Evolutionary conservation across 2,888 invertebrate species (phyloP).

Genomic region (Amiota mariae): DNA sequence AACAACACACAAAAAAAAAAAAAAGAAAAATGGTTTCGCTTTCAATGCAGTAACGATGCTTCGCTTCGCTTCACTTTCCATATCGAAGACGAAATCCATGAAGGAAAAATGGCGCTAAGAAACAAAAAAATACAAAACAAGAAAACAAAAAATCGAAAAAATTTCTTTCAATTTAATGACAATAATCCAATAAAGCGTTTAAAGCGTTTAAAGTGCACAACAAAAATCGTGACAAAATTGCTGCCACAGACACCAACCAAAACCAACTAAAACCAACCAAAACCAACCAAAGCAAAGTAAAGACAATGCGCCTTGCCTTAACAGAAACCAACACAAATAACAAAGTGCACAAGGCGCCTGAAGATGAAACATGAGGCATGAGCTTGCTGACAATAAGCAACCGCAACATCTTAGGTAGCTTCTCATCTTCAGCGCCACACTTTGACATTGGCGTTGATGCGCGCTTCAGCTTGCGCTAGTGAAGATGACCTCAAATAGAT

Average conservation of each 20-base stretch:
- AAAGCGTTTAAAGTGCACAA: slow-evolving; percentile 45
- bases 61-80: slow-evolving; percentile 1
- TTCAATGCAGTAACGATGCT: neutral
- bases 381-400: slow-evolving; percentile 14
- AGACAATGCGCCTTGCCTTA: no score
- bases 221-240: slow-evolving; percentile 60
- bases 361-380: slow-evolving; percentile 1
- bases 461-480: neutral
- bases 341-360: neutral
- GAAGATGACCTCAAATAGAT: slow-evolving; percentile 26
- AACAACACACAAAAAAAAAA: neutral
- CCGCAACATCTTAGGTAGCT: neutral
- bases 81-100: neutral
- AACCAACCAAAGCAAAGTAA: neutral
- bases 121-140: neutral
- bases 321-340: neutral
- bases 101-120: neutral
- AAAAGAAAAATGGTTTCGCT: slow-evolving; percentile 8
- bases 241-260: slow-evolving; percentile 33
- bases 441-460: neutral
- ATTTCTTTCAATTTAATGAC: slow-evolving; percentile 49
- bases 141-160: slow-evolving; percentile 19
- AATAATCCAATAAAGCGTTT: slow-evolving; percentile 66
- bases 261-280: no score
- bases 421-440: neutral